Percentiles rank a stretch among this genome's conserved stretches.
These are phyloP conservation scores for Wasmannia auropunctata DNA, from an alignment of 1,140 invertebrate species.

Conservation along the genomic window DNA sequence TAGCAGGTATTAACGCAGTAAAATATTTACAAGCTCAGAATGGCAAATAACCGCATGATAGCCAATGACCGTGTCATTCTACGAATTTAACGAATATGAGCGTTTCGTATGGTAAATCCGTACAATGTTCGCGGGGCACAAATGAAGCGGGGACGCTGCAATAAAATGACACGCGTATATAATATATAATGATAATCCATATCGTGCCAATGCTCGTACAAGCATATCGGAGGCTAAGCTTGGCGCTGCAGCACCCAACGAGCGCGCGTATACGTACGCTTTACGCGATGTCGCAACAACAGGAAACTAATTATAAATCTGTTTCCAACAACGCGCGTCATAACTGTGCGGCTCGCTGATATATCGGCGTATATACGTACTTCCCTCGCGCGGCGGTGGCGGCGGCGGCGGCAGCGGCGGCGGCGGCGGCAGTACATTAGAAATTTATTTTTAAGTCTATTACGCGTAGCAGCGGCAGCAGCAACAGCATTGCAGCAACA, in stretches of 20 bases:
- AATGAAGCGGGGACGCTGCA: conserved; percentile 4
- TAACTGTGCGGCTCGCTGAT: conserved; percentile 39
- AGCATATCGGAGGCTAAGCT: conserved; percentile 51
- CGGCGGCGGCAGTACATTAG: too few relatives aligned
- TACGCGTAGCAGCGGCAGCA: conserved; percentile 1
- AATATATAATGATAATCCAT: conserved; percentile 58
- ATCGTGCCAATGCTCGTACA: conserved; percentile 53
- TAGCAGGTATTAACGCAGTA: not conserved
- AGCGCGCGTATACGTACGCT: conserved; percentile 49
- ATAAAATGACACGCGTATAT: conserved; percentile 41
- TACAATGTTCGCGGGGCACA: not conserved
- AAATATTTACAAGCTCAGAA: not conserved
- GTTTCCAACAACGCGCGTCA: conserved; percentile 56
- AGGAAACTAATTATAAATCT: conserved; percentile 62
- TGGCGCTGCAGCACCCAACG: conserved; percentile 29
- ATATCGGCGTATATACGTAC: conserved; percentile 35
- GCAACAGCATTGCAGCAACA: too few relatives aligned
- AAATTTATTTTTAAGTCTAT: conserved; percentile 55
- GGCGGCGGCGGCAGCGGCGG: too few relatives aligned
- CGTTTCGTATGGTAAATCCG: conserved; percentile 19
- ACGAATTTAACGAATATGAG: not conserved
- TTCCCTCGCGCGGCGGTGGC: conserved; percentile 7
- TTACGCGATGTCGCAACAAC: conserved; percentile 37
- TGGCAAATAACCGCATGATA: not conserved
- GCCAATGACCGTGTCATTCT: not conserved